These are phyloP conservation scores for Epinephelus moara DNA, from an alignment of 2,113 vertebrate species.

Conservation along the genomic window DNA sequence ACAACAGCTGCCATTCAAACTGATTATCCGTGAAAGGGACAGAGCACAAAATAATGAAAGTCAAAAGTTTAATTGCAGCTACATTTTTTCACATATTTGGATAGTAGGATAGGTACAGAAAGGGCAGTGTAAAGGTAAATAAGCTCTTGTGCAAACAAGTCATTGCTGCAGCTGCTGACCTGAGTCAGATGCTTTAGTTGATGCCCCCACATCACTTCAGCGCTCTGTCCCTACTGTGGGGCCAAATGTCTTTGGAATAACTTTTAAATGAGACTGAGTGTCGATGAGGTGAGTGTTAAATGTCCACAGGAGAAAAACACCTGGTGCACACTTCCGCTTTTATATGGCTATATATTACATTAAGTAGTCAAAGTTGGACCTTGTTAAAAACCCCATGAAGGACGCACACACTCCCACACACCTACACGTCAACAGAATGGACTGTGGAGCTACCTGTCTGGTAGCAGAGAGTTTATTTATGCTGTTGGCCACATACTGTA, in stretches of 20 bases:
- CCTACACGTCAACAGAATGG: constrained; percentile 12
- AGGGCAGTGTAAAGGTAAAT: background rate
- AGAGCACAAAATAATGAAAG: constrained; percentile 14
- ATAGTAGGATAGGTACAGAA: background rate
- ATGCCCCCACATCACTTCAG: background rate
- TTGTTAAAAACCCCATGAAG: constrained; percentile 55
- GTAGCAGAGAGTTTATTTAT: constrained; percentile 46
- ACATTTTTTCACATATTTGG: constrained; percentile 9
- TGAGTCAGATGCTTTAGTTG: background rate
- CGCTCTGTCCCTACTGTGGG: constrained; percentile 23
- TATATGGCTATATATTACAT: constrained; percentile 62
- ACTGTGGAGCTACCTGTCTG: constrained; percentile 22
- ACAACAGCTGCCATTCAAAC: constrained; percentile 1
- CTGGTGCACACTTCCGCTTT: constrained; percentile 17
- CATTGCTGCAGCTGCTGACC: constrained; percentile 6
- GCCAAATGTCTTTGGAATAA: constrained; percentile 49
- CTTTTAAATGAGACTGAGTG: constrained; percentile 39
- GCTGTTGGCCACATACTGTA: background rate
- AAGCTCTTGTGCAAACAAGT: constrained; percentile 4
- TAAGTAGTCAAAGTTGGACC: constrained; percentile 53
- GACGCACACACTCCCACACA: constrained; percentile 24
- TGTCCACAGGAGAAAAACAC: constrained; percentile 49
- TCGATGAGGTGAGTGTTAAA: constrained; percentile 29
- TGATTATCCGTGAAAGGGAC: constrained; percentile 33
- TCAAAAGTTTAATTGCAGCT: constrained; percentile 24